Evolutionary conservation across 1,140 invertebrate genomes (phyloP), one percentile per base, ranked within the genome.

Genomic region (Hylaeus volcanicus): DNA sequence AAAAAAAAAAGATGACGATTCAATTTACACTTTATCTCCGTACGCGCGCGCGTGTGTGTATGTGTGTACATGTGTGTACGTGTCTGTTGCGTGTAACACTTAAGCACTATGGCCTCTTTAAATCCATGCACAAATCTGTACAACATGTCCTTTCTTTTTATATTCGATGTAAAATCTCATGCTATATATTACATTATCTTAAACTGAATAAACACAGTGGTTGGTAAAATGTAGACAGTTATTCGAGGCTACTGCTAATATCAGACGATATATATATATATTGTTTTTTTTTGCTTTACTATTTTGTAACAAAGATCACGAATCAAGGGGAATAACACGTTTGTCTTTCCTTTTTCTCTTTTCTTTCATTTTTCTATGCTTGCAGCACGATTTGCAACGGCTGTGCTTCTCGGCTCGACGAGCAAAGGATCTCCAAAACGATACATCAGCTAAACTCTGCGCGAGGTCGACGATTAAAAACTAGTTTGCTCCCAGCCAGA

Each of bases 101-200:
- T 88, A 79, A 86, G 82, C 79, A 81, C 86, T 86, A 88, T 84
- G 64, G 83, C 74, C 82, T 83, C 78, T 71, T 73, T 75, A 88
- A 89, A 89, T 87, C 82, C 83, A 89, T 86, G 86, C 85, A 89
- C 72, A 85, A 89, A 84, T 89, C 80, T 84, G 79, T 88, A 88
- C 84, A 87, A 80, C 51, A 51, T 83, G 56, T 83, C 37, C 61
- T 72, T 39, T 76, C 68, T 68, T 77, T 82, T 66, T 76, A 77
- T 82, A 71, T 79, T 72, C 72, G 73, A 83, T 85, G 84, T 83
- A 81, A 79, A 84, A 87, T 85, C 26, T 82, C 78, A 85, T 87
- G 86, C 83, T 85, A 83, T 73, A 56, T 78, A 63, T 76, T 88
- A 87, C 84, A 87, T 75, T 82, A 85, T 88, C 78, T 88, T 83